A percentile compares a stretch with the other conserved stretches of the same genome.
Conservation (phyloP, 2,797 vertebrate genomes). For the Pelodytes ibericus region DNA sequence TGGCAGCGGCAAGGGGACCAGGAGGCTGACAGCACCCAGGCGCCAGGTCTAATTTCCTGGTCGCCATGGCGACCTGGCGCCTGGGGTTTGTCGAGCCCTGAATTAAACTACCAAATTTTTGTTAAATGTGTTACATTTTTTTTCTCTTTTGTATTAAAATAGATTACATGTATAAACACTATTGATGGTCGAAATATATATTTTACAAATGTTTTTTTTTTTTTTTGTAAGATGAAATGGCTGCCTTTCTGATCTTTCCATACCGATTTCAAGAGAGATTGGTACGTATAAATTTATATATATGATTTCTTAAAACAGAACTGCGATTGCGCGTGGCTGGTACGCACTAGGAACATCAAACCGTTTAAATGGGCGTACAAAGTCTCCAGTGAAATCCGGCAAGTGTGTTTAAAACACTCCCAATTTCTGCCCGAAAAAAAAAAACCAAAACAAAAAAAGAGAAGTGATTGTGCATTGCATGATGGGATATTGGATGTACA, state of each 20-base stretch:
- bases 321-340: neutral
- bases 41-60: no score
- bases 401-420: conserved; percentile 63
- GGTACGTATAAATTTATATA: neutral
- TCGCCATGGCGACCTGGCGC: no score
- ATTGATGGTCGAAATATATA: conserved; percentile 15
- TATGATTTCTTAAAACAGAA: neutral
- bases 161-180: conserved; percentile 51
- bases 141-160: conserved; percentile 51
- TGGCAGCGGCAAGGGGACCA: no score
- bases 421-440: conserved; percentile 62
- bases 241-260: neutral
- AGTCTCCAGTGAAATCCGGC: conserved; percentile 61
- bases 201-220: conserved; percentile 7
- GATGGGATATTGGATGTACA: conserved; percentile 74
- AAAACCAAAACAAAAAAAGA: conserved; percentile 58
- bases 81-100: no score
- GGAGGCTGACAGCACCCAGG: no score
- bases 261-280: neutral
- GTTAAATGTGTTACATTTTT: conserved; percentile 11
- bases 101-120: conserved; percentile 6
- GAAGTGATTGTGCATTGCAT: conserved; percentile 78
- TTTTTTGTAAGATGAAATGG: neutral
- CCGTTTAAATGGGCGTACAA: conserved; percentile 63
- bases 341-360: conserved; percentile 60